phyloP scores from a whole-genome alignment of 2,888 invertebrate species.

The Heliothis peltigera region DNA sequence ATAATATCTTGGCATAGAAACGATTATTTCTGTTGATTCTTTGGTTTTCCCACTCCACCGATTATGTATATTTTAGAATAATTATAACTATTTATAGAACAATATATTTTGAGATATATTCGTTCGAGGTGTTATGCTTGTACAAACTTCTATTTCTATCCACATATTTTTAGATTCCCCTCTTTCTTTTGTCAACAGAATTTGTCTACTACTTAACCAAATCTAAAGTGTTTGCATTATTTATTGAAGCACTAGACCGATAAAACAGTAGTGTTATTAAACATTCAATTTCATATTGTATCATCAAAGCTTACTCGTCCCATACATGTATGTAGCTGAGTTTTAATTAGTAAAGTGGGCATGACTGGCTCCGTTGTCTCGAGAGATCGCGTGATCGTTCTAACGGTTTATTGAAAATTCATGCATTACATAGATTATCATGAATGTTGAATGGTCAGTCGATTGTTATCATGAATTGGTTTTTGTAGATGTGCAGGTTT shows the following conservation, averaged over 20 bases:
- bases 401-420: slow-evolving; percentile 72
- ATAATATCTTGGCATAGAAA: background rate
- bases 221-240: slow-evolving; percentile 31
- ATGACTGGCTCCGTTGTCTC: slow-evolving; percentile 71
- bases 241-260: slow-evolving; percentile 23
- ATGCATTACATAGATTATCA: slow-evolving; percentile 68
- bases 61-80: background rate
- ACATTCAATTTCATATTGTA: slow-evolving; percentile 40
- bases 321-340: slow-evolving; percentile 42
- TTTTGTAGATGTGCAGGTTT: slow-evolving; percentile 32
- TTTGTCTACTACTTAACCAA: slow-evolving; percentile 41
- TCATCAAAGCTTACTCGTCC: slow-evolving; percentile 32
- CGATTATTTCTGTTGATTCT: too few species aligned
- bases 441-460: slow-evolving; percentile 62
- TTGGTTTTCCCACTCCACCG: too few species aligned
- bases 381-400: slow-evolving; percentile 73
- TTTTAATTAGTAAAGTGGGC: slow-evolving; percentile 84
- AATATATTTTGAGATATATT: slow-evolving; percentile 13
- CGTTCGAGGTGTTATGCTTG: background rate
- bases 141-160: slow-evolving; percentile 31
- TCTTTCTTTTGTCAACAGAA: slow-evolving; percentile 50
- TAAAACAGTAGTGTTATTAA: slow-evolving; percentile 34
- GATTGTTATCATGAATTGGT: slow-evolving; percentile 46
- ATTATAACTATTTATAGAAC: background rate
- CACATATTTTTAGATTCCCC: slow-evolving; percentile 44